Evolutionary conservation across 1,140 invertebrate genomes (phyloP).

Genomic region (Drosophila neocordata): DNA sequence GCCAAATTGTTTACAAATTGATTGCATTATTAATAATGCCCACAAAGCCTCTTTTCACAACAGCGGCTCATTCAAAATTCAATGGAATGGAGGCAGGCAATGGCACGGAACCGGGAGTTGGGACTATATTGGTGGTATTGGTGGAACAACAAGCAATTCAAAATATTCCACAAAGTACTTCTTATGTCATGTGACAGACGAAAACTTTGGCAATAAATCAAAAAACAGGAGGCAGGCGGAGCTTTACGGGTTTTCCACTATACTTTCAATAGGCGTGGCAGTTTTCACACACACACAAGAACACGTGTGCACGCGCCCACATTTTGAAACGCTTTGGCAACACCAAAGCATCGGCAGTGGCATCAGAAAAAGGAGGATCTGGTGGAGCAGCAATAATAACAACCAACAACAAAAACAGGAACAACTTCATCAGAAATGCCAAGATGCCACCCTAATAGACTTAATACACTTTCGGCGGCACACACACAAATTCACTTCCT

Average conservation of each 20-base stretch:
- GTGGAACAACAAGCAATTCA: constrained; percentile 12
- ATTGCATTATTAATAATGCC: constrained; percentile 80
- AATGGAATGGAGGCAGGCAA: neutral
- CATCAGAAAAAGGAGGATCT: constrained; percentile 10
- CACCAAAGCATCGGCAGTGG: too few relatives aligned
- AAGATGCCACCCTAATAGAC: constrained; percentile 77
- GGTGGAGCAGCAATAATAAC: constrained; percentile 30
- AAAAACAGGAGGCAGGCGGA: constrained; percentile 51
- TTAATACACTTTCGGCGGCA: constrained; percentile 75
- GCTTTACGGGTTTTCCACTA: neutral
- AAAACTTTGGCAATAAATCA: constrained; percentile 80
- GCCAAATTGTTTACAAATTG: constrained; percentile 80
- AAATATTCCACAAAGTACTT: constrained; percentile 78
- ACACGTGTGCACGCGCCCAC: constrained; percentile 43
- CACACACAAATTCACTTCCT: constrained; percentile 78
- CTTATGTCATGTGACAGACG: constrained; percentile 77
- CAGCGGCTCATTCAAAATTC: constrained; percentile 9
- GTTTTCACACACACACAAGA: neutral
- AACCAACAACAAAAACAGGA: constrained; percentile 21
- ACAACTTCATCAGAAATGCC: constrained; percentile 63
- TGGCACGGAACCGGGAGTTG: neutral
- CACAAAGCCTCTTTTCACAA: constrained; percentile 30
- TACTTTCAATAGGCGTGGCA: constrained; percentile 50
- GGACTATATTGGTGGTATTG: constrained; percentile 23
- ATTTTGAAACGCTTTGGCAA: constrained; percentile 24